Evolutionary conservation across 2,888 invertebrate genomes (phyloP).

Genomic region (Imbricaverruca yamaguchii): DNA sequence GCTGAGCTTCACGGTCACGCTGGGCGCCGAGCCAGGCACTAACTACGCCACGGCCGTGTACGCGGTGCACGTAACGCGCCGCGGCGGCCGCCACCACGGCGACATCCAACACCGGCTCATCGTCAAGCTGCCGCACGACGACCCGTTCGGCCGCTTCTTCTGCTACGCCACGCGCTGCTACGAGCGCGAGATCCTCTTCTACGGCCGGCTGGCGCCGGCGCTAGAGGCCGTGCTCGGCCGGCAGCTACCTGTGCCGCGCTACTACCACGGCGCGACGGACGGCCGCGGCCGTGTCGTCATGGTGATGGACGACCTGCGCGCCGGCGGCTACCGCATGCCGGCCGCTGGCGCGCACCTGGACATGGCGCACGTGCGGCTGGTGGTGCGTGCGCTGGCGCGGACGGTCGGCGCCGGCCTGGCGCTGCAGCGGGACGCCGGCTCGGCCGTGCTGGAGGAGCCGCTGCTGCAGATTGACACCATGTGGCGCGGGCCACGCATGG

Average conservation of each 20-base stretch:
- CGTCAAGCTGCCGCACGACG: slow-evolving; percentile 22
- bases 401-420: slow-evolving; percentile 15
- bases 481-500: slow-evolving; percentile 2
- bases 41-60: slow-evolving; percentile 22
- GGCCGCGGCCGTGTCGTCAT: slow-evolving; percentile 8
- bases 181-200: slow-evolving; percentile 15
- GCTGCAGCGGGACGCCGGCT: not conserved
- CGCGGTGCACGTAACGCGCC: not conserved
- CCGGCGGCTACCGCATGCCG: slow-evolving; percentile 2
- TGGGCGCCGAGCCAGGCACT: slow-evolving; percentile 3
- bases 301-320: slow-evolving; percentile 21
- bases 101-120: not conserved
- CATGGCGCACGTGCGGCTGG: slow-evolving; percentile 6
- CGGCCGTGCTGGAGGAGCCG: not conserved
- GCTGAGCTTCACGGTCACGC: not conserved
- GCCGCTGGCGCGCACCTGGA: not conserved
- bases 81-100: no score
- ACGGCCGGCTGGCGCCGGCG: not conserved
- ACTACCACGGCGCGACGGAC: slow-evolving; percentile 18
- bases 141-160: slow-evolving; percentile 22
- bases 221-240: not conserved
- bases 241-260: not conserved
- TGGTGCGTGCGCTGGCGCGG: slow-evolving; percentile 6
- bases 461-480: not conserved
- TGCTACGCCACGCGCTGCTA: slow-evolving; percentile 16